Base-by-base conservation (phyloP, 2,888 invertebrate genomes). In the Pandemis heparana region DNA sequence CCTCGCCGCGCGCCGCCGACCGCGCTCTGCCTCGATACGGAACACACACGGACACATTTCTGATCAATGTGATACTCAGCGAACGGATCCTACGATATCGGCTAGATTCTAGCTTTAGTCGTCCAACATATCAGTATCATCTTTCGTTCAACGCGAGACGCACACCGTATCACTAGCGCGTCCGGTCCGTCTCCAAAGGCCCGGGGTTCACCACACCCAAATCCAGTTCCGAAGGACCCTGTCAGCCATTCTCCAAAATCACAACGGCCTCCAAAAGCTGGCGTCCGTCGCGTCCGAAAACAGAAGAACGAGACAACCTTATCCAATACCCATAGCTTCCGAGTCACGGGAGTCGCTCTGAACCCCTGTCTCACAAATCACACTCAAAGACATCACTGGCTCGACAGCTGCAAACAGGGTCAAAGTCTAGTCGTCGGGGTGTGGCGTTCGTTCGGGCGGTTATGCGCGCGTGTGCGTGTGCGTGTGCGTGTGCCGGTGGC, bases 401-500 rank as follows among this genome's bases (percentile, higher is more conserved):
- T 32, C 4, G 3, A 32, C 23, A 32, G 23, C 23, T 32, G 3
- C 23, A 32, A 32, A 32, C 23, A 32, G 23, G 23, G 23, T 32
- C 23, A 32, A 32, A 32, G 23, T 32, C 23, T 32, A 32, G n/a
- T n/a, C n/a, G n/a, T n/a, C n/a, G n/a, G n/a, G 64, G 32, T n/a
- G 38, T 39, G 51, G 70, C 48, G n/a, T n/a, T 23, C 0, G 60
- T 12, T 39, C 64, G 38, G 64, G 70, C 53, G 39, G 41, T 10
- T 9, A 39, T 16, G 62, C 43, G 41, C 9, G 53, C 18, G 56
- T 62, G 39, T 59, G 63, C 68, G 4, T 1, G 66, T 12, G 59
- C 9, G 67, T 7, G 46, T 59, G 63, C 68, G 4, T 1, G 66
- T 12, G 59, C 9, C 62, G 79, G 61, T 67, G 48, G 69, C 53